These are phyloP conservation scores for Mesodorylaimus sp. DNA, from an alignment of 2,888 invertebrate genomes.

Conservation along the genomic window DNA sequence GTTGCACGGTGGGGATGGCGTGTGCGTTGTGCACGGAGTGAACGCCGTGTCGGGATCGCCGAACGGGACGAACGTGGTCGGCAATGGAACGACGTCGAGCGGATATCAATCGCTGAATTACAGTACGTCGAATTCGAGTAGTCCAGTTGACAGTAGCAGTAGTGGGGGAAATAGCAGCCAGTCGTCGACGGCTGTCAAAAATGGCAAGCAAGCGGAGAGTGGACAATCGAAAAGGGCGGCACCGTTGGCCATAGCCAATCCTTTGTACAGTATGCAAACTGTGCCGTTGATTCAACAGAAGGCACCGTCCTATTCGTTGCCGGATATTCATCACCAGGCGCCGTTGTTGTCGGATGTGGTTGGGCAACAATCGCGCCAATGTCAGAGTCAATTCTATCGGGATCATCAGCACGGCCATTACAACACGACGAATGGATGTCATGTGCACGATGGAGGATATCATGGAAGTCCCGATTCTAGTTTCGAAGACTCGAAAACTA, in stretches of 20 bases:
- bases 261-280: conserved; percentile 11
- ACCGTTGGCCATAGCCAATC: conserved; percentile 9
- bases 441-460: too few relatives aligned
- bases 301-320: background rate
- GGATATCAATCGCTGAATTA: conserved; percentile 24
- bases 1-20: background rate
- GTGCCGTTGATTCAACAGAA: conserved; percentile 6
- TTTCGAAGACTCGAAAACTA: background rate
- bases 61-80: background rate
- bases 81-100: background rate
- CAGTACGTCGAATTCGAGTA: conserved; percentile 9
- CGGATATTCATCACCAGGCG: background rate
- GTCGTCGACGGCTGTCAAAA: background rate
- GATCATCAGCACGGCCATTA: background rate
- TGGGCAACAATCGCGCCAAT: background rate
- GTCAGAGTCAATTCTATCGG: background rate
- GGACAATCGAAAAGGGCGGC: conserved; percentile 7
- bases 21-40: background rate
- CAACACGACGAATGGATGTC: too few relatives aligned
- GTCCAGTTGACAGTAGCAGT: conserved; percentile 2
- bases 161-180: background rate
- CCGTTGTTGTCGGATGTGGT: background rate
- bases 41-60: background rate
- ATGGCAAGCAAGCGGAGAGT: too few relatives aligned
- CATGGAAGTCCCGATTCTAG: background rate